Base-by-base conservation (phyloP, 1,140 invertebrate species). In the Cyclargus thomasi region DNA sequence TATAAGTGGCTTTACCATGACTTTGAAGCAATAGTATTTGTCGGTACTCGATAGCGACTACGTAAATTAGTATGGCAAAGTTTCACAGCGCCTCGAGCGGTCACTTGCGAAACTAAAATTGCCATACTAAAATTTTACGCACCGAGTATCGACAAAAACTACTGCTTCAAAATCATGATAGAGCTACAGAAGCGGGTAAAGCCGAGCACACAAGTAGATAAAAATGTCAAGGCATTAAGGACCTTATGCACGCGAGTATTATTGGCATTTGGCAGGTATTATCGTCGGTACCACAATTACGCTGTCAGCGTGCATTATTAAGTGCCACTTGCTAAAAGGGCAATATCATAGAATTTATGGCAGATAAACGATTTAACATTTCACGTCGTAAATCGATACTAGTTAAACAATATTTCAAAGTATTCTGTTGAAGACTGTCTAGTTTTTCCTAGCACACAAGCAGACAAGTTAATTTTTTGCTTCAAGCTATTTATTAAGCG, bases 191-290 rank as follows among this genome's bases (percentile, higher is more conserved):
- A 57, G 5, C 8, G 10, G 18, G 10, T 11, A 20, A 59, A 18
- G 55, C 18, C 20, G 10, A 18, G 18, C 6, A 2, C 20, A 59
- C 55, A 59, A 20, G 55, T 59, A 59, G 62, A 63, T 35, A 63
- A 16, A 22, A 63, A 59, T 59, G 55, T 59, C 55, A 59, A 59
- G 53, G 53, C 17, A 55, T 55, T 55, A 55, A 17, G 29, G 18
- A 16, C 16, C n/a, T n/a, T 18, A n/a, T 55, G 6, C 20, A 59
- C 55, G 55, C 55, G 55, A 22, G 55, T 20, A 59, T 20, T 20
- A 59, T 59, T 59, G 55, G 55, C 55, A 59, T 21, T 59, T 59
- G 55, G 55, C 55, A 59, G 55, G 55, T 20, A 21, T 11, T 59
- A 20, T 20, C 5, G 18, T 20, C 21, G 10, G 29, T 8, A 21